Evolutionary conservation across 2,797 vertebrate species (phyloP), one percentile per base, ranked within the genome.

Genomic region (Sebastes trivittatus): DNA sequence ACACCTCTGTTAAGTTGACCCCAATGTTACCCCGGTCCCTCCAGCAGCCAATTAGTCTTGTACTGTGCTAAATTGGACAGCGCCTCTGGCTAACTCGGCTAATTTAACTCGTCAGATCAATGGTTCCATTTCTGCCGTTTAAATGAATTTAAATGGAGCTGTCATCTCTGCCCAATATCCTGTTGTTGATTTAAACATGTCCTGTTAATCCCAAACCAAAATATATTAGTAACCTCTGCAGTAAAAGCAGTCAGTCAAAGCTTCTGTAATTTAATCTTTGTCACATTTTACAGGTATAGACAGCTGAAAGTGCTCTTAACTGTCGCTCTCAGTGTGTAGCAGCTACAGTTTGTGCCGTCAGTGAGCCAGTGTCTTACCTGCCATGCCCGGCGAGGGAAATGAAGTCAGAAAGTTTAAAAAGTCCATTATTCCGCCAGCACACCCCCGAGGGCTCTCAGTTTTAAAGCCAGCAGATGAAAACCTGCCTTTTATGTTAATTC

Each of bases 401-500:
- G 23, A 89, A 91, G 87, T 92, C 87, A 85, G 42, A 87, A 87
- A 91, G 82, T 90, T 92, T 75, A 76, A 92, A 85, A 93, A 92
- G 91, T 93, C 92, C 86, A 93, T 94, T 94, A 90, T 88, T 89
- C 88, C 27, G 1, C 62, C 75, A 90, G 85, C 76, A 84, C 81
- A 67, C 83, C 88, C 91, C 77, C 3, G 67, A 87, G 88, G 87
- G 74, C 65, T 91, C 87, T 89, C 80, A 60, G 78, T 90, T 91
- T 90, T 88, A 89, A 85, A 89, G 77, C 81, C 83, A 74, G 74
- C 66, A 82, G 90, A 91, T 91, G 92, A 91, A 91, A 93, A 91
- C 90, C 86, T 86, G 70, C 84, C 88, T 89, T 91, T 93, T 89
- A 94, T 94, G 93, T 87, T 92, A 92, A 94, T 94, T 90, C 66